Conservation (phyloP, 2,113 vertebrate species). For the Xyrauchen texanus region DNA sequence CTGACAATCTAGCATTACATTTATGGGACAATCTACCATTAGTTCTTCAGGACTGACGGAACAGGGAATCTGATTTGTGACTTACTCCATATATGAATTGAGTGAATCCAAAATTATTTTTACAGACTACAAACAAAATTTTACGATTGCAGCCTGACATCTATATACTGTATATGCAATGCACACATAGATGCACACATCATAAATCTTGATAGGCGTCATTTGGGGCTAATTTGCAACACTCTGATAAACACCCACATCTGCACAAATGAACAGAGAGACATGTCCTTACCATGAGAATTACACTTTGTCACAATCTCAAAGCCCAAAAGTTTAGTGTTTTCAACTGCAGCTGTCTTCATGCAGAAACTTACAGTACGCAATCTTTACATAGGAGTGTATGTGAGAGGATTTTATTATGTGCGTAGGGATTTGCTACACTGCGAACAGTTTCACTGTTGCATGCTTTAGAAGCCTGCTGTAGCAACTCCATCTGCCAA, state of each 20-base stretch:
- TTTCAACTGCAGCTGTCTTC: conserved; percentile 49
- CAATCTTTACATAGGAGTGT: conserved; percentile 31
- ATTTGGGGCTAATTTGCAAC: conserved; percentile 25
- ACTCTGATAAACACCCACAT: not conserved
- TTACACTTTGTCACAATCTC: conserved; percentile 42
- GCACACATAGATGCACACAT: not conserved
- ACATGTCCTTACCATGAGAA: conserved; percentile 39
- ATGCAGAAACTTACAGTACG: conserved; percentile 24
- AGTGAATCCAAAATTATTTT: not conserved
- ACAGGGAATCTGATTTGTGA: no score
- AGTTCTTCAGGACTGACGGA: no score
- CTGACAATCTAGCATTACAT: no score
- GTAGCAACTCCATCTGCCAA: conserved; percentile 81
- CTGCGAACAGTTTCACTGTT: conserved; percentile 69
- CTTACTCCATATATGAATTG: not conserved
- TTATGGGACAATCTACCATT: no score
- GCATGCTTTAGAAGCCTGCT: conserved; percentile 78
- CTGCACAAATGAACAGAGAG: conserved; percentile 16
- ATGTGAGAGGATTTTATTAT: conserved; percentile 58
- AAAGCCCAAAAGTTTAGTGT: conserved; percentile 46
- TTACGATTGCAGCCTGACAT: not conserved
- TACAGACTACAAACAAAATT: not conserved
- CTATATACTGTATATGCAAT: not conserved
- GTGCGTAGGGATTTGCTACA: conserved; percentile 57
- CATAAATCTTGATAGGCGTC: conserved; percentile 6